Conservation (phyloP, 2,888 invertebrate species). For the Drosophila ezoana region DNA sequence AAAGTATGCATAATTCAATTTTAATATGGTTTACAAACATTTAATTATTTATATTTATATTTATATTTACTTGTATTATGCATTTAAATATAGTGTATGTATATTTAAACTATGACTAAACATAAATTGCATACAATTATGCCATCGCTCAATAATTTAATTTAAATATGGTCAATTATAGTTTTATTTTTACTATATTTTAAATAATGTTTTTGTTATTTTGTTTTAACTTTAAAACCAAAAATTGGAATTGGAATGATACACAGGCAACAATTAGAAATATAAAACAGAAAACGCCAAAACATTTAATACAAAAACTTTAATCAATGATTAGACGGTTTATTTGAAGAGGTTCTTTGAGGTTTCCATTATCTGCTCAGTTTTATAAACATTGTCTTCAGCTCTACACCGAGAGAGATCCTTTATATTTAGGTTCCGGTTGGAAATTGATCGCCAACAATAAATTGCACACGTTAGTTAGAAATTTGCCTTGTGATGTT, state of each 20-base stretch:
- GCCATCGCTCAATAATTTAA: conserved; percentile 57
- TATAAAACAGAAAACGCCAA: conserved; percentile 52
- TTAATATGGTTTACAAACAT: conserved; percentile 79
- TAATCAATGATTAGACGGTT: conserved; percentile 44
- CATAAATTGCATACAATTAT: conserved; percentile 74
- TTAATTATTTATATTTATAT: conserved; percentile 65
- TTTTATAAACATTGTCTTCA: conserved; percentile 32
- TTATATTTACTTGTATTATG: conserved; percentile 65
- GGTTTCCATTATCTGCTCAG: conserved; percentile 29
- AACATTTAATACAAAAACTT: conserved; percentile 45
- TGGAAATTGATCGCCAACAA: conserved; percentile 28
- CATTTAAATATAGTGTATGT: conserved; percentile 78
- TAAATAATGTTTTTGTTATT: conserved; percentile 38
- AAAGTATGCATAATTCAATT: conserved; percentile 77
- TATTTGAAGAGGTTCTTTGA: conserved; percentile 43
- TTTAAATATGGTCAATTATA: conserved; percentile 50
- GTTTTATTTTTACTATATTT: conserved; percentile 50
- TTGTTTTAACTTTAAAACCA: conserved; percentile 31
- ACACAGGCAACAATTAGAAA: conserved; percentile 68
- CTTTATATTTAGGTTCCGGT: conserved; percentile 19
- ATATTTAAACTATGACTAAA: conserved; percentile 81
- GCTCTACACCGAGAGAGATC: conserved; percentile 50
- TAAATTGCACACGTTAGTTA: conserved; percentile 66
- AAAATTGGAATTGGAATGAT: conserved; percentile 69
- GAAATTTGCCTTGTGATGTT: conserved; percentile 31